A percentile compares a stretch with the other conserved stretches of the same genome.
phyloP scores from a whole-genome alignment of 2,113 vertebrate genomes.

The Mesocricetus auratus region DNA sequence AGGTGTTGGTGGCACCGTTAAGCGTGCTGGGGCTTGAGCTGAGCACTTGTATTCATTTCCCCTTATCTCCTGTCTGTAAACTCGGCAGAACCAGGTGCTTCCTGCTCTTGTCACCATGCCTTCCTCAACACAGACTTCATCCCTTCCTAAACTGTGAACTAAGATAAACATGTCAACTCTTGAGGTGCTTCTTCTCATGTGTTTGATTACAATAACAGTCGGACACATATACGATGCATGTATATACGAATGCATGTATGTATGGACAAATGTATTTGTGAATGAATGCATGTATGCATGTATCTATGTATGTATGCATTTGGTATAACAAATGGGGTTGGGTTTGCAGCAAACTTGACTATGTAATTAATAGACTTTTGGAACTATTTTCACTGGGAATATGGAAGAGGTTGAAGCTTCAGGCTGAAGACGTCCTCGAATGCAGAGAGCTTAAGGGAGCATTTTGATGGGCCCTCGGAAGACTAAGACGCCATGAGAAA shows the following conservation, averaged over 20 bases:
- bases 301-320: neutral
- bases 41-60: no score
- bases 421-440: neutral
- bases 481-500: neutral
- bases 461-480: neutral
- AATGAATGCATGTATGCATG: neutral
- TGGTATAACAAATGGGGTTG: neutral
- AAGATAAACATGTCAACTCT: no score
- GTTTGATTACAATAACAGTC: neutral
- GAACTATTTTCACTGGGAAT: neutral
- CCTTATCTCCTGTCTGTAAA: neutral
- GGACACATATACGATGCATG: rapidly evolving
- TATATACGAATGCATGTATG: no score
- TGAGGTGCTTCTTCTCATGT: neutral
- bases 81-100: neutral
- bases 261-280: neutral
- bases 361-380: neutral
- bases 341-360: no score
- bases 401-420: neutral
- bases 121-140: neutral
- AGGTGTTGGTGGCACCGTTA: neutral
- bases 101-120: rapidly evolving
- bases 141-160: neutral
- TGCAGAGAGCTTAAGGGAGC: neutral
- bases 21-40: neutral